Evolutionary conservation across 1,140 invertebrate species (phyloP), one percentile per base, ranked within the genome.

Genomic region (Melipona quadrifasciata): DNA sequence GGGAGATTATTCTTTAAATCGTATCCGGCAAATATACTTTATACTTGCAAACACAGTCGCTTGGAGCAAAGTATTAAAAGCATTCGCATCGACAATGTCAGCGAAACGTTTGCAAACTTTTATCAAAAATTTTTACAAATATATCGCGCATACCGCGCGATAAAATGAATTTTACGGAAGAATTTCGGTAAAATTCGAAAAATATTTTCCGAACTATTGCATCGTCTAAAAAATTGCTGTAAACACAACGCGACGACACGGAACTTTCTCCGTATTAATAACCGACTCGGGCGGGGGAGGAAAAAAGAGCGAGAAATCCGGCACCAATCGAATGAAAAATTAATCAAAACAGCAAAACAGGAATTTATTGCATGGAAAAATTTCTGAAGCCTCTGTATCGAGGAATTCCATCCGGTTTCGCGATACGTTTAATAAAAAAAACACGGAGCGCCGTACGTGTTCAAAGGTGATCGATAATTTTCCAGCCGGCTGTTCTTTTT

Each of bases 391-490:
- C 19, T 21, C 16, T 21, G 14, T 24, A 31, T n/a, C 27, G 51
- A 21, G 31, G 27, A 58, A 58, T 57, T 57, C 11, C 55, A n/a
- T 27, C 21, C 57, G 24, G 31, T 51, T 47, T 70, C 68, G 34
- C 51, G 47, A 31, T 64, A 24, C 57, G n/a, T 64, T 64, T 34
- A 61, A 76, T 61, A 64, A 75, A 76, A 75, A 76, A 53, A 27
- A 55, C 31, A 19, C 53, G 10, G 6, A 16, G 14, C 14, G 11
- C 57, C 57, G 4, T 10, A 17, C 24, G n/a, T 65, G 34, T 31
- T 65, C 11, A 16, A 31, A 12, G 19, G 51, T 55, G 51, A 68
- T 68, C 27, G n/a, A 79, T 67, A 80, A 80, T 71, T 55, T 58
- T 71, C 27, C 77, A 39, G 24, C 19, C 27, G 61, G 16, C 61